Evolutionary conservation across 92 coral and sea anemone genomes (phyloP), one percentile per base, ranked within the genome.

Genomic region (Epizoanthus illoricatus): DNA sequence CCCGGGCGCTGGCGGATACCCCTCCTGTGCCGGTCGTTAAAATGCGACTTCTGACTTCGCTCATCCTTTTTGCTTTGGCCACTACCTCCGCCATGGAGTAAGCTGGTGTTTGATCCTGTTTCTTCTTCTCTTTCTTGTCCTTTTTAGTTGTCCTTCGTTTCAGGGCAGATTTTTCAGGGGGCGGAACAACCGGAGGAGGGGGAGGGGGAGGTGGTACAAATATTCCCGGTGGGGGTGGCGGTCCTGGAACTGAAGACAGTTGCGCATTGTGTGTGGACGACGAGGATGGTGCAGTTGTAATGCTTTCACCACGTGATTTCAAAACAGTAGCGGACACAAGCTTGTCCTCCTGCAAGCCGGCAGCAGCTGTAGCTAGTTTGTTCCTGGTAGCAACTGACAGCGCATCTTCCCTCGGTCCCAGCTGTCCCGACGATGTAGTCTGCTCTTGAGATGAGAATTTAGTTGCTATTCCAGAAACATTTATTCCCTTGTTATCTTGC

Each of bases 381-480:
- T 90, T 90, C 33, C 92, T 84, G 19, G 97, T 93, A 15, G 92
- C 89, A 19, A 89, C 88, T 36, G 94, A 88, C 67, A 89, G 85
- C 9, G 90, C 92, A 86, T 90, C 99, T 84, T 90, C 93, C 10
- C 90, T 89, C 36, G 84, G 97, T 43, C 75, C 87, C 60, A 58
- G 88, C 58, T 55, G 17, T 41, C 33, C 70, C 79, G 79, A 54
- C 0, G 80, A 69, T 8, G 80, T 20, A 21, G 85, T 62, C 28
- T 88, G 89, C 21, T 97, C 98, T 61, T 90, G 91, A 42, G 83
- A 83, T 3, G 97, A 80, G 73, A 97, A 97, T 72, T 89, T 91
- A 83, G 94, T 90, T 3, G 98, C 97, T 45, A 97, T 92, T 79
- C 93, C 98, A 3, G 98, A 92, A 45, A 97, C 97, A 41, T 87